Evolutionary conservation across 2,113 vertebrate species (phyloP), one percentile per base, ranked within the genome.

Genomic region (Amblyopsis rosae): DNA sequence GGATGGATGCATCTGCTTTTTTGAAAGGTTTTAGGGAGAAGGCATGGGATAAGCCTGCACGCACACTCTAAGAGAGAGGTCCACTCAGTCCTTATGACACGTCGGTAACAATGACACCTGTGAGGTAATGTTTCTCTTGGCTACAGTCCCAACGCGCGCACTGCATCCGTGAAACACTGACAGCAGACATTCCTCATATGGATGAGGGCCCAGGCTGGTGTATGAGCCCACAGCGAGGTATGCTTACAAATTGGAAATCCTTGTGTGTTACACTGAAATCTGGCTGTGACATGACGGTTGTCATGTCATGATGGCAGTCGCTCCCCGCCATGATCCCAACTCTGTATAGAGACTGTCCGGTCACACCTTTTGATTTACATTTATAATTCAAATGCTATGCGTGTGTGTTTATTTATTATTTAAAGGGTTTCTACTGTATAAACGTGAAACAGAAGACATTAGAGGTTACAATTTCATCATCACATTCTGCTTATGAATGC

Each of bases 101-200:
- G 13, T 53, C 26, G 47, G 65, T 60, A 41, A 33, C 71, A 62
- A 59, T 35, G 46, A 19, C 69, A 73, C 65, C 62, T 69, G 64
- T 76, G 62, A 80, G 17, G 67, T 69, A 75, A 81, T 65, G 48
- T 79, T 72, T 72, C 62, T 46, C 65, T 61, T 67, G n/a, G 68
- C 26, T 33, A 26, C 11, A 12, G 49, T 50, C 11, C 13, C 9
- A 4, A 4, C 3, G 13, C 4, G 9, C 12, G 49, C 64, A 2
- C 72, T 70, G 59, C 64, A 55, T 53, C 62, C 11, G 64, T 35
- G 62, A 33, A 58, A 68, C 70, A 17, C 32, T 66, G 62, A 59
- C 68, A 56, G 63, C 51, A 45, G 56, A 77, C 77, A 84, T 84
- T 86, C 72, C 79, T 79, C 80, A 70, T 54, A 5, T 2, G 48